These are phyloP conservation scores for Propithecus perrieri DNA, from an alignment of 2,797 vertebrate species.

Conservation along the genomic window DNA sequence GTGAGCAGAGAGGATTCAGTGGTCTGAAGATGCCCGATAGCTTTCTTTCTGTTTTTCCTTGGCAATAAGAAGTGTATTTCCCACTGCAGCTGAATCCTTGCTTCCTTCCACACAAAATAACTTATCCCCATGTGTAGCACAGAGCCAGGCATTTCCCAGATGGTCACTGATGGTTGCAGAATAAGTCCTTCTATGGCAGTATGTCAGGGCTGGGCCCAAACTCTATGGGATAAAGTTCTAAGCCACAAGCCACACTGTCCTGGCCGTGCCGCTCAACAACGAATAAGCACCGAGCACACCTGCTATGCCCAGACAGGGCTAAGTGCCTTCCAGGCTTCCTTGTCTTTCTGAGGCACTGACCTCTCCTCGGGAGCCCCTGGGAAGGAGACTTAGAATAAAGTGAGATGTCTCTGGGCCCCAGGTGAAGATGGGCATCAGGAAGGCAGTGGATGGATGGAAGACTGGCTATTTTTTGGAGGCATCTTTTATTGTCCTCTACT, in stretches of 20 bases:
- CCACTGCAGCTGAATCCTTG: not conserved
- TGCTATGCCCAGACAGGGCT: not conserved
- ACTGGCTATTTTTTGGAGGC: not conserved
- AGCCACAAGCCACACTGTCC: not conserved
- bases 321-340: too few species aligned
- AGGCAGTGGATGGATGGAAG: not conserved
- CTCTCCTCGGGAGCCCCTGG: not conserved
- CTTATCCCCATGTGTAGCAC: not conserved
- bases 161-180: not conserved
- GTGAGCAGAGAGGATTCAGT: not conserved
- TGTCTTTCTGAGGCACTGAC: not conserved
- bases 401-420: not conserved
- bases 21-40: rapidly evolving
- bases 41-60: not conserved
- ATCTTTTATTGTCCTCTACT: not conserved
- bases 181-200: not conserved
- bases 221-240: not conserved
- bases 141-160: not conserved
- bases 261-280: not conserved
- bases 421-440: not conserved
- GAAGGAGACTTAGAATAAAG: not conserved
- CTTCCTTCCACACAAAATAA: not conserved
- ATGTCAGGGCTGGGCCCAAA: not conserved
- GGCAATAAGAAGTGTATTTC: not conserved
- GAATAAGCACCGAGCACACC: rapidly evolving